These are phyloP conservation scores for Pelvicachromis taeniatus DNA, from an alignment of 2,113 vertebrate genomes.

Conservation along the genomic window DNA sequence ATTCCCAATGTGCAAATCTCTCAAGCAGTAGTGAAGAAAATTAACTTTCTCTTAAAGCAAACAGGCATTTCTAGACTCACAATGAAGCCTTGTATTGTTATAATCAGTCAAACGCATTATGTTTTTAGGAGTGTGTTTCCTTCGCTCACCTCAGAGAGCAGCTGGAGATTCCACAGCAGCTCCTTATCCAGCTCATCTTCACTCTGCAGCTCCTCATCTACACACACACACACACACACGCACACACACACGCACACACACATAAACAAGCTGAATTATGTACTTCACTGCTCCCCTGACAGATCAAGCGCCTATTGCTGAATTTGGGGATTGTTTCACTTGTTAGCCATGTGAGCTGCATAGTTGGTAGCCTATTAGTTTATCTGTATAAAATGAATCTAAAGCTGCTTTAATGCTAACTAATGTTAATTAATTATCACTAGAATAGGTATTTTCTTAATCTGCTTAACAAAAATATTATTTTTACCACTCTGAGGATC, in stretches of 20 bases:
- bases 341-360: not conserved
- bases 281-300: not conserved
- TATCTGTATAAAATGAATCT: not conserved
- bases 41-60: not conserved
- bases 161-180: conserved; percentile 95
- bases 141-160: conserved; percentile 90
- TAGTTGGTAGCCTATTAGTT: not conserved
- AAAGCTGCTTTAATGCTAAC: not conserved
- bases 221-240: conserved; percentile 14
- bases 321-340: not conserved
- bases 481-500: not conserved
- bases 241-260: conserved; percentile 20
- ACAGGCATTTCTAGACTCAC: not conserved
- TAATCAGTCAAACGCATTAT: not conserved
- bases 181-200: conserved; percentile 96
- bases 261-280: conserved; percentile 26
- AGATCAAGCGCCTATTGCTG: not conserved
- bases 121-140: not conserved
- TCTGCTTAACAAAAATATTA: not conserved
- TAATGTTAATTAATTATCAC: not conserved
- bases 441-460: not conserved
- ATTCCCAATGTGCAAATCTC: not conserved
- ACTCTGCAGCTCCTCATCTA: conserved; percentile 88
- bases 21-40: not conserved
- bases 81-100: not conserved